Evolutionary conservation across 2,797 vertebrate genomes (phyloP), one percentile per base, ranked within the genome.

Genomic region (Potorous gilbertii): DNA sequence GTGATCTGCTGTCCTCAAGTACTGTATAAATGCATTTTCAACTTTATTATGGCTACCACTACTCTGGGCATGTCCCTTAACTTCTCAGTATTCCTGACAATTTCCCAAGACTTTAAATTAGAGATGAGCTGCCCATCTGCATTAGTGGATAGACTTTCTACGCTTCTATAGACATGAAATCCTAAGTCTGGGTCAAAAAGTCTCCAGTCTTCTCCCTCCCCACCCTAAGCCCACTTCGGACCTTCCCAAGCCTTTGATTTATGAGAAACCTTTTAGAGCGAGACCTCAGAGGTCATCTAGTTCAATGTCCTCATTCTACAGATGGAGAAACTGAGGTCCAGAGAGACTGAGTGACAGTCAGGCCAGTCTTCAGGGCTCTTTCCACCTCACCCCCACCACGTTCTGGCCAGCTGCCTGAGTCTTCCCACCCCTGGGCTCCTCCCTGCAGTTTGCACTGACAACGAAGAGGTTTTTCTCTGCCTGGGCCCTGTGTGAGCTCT

Each of bases 351-450:
- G 18, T 81, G 66, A 40, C n/a, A 40, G n/a, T 21, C n/a, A 46
- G 66, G n/a, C 34, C 24, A 1, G 21, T 24, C 74, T 4, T 9
- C 21, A 18, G 74, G 40, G 40, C 6, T 46, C 74, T 40, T 46
- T 46, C 74, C 21, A 24, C 21, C 18, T 46, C 0, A 10, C 40
- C 18, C 18, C 66, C 5, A 57, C 59, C 4, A 3, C 0, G 0
- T 34, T 62, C 29, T 34, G 59, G 59, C 59, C 59, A 4, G 0
- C 4, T 34, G 59, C 59, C 31, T 34, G n/a, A 54, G 0, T 0
- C 9, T 1, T 24, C 56, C 52, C 0, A 2, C 0, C 1, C 9
- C 62, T 9, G 89, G 34, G 27, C 52, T 28, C 66, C 0, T 1
- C 54, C 8, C 54, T 21, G 52, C 13, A 34, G 54, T 13, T 55